These are phyloP conservation scores for Agraylea sexmaculata DNA, from an alignment of 1,140 invertebrate species.

Conservation along the genomic window DNA sequence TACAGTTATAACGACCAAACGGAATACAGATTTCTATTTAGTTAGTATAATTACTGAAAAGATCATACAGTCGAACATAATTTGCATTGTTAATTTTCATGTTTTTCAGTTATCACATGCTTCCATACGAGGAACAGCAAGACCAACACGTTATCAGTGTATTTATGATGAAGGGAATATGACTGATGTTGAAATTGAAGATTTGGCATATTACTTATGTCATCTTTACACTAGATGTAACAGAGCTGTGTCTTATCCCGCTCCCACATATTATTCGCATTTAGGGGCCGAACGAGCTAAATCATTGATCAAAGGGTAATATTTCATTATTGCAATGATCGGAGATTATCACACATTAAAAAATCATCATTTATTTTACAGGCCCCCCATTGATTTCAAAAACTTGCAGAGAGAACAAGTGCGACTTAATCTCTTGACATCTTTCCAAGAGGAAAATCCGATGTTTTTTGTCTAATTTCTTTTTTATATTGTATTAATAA, in stretches of 20 bases:
- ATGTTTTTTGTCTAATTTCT: conserved; percentile 19
- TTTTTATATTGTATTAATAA: conserved; percentile 2
- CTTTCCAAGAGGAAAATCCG: conserved; percentile 11
- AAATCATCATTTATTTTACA: conserved; percentile 6
- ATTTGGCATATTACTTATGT: conserved; percentile 76
- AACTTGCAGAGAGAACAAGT: conserved; percentile 8
- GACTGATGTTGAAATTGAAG: conserved; percentile 65
- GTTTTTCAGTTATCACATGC: conserved; percentile 43
- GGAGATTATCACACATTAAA: not conserved
- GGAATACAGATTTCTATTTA: conserved; percentile 77
- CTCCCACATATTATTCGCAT: conserved; percentile 91
- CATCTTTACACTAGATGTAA: conserved; percentile 81
- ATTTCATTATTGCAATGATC: conserved; percentile 17
- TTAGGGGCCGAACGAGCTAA: conserved; percentile 72
- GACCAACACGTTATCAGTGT: conserved; percentile 79
- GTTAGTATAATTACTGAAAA: no score
- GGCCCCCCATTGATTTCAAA: conserved; percentile 7
- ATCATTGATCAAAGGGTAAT: conserved; percentile 45
- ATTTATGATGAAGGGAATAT: conserved; percentile 71
- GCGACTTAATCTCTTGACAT: conserved; percentile 2
- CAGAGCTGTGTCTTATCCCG: conserved; percentile 80
- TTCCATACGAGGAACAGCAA: conserved; percentile 68
- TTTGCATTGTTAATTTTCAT: conserved; percentile 11
- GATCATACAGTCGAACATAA: conserved; percentile 56
- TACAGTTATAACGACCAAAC: conserved; percentile 65